These are phyloP conservation scores for Lophotis ruficrista DNA, from an alignment of 2,113 vertebrate species.

Conservation along the genomic window DNA sequence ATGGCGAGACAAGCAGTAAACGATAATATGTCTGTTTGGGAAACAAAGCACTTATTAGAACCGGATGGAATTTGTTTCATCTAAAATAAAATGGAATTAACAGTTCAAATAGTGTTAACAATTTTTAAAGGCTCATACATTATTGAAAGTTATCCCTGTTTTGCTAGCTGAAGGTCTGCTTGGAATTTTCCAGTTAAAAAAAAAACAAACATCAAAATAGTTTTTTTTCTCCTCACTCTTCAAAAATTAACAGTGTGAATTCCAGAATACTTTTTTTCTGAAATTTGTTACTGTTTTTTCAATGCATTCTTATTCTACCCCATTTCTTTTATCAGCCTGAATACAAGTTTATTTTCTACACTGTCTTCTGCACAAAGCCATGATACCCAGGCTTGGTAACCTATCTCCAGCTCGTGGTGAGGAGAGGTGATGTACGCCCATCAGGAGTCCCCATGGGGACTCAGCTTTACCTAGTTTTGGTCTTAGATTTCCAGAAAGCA, in stretches of 20 bases:
- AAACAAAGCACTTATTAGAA: background rate
- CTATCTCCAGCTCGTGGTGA: background rate
- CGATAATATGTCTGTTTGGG: background rate
- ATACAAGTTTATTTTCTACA: background rate
- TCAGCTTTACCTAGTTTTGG: background rate
- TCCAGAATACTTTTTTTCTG: background rate
- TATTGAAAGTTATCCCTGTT: background rate
- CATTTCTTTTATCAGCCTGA: background rate
- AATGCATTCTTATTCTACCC: background rate
- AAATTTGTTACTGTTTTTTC: background rate
- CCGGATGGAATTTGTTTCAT: background rate
- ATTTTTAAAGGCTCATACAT: background rate
- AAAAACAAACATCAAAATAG: background rate
- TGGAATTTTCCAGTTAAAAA: background rate
- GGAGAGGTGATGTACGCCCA: background rate
- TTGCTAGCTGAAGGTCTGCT: background rate
- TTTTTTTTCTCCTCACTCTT: background rate
- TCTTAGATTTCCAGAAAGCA: background rate
- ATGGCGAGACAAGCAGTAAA: background rate
- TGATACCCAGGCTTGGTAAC: background rate
- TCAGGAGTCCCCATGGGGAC: background rate
- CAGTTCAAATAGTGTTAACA: background rate
- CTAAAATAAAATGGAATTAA: background rate
- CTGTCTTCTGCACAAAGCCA: background rate
- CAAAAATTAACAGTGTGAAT: background rate